A percentile compares a stretch with the other conserved stretches of the same genome.
These are phyloP conservation scores for Sebastiscus tertius DNA, from an alignment of 2,797 vertebrate genomes.

Conservation along the genomic window DNA sequence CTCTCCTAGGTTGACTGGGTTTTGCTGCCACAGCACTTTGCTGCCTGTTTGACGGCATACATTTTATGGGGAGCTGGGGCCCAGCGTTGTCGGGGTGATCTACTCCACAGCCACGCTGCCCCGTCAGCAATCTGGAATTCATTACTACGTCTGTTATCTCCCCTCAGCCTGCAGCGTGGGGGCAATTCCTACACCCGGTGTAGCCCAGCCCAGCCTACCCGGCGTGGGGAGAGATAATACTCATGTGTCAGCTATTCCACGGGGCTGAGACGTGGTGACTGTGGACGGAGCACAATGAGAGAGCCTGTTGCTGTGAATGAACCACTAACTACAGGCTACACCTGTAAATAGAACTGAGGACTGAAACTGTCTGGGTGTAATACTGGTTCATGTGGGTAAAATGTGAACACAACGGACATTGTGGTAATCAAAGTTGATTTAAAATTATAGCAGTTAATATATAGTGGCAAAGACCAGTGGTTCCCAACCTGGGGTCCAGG, in stretches of 20 bases:
- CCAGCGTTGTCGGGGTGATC: constrained; percentile 78
- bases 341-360: constrained; percentile 65
- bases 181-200: constrained; percentile 83
- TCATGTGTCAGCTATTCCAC: constrained; percentile 88
- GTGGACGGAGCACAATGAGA: constrained; percentile 64
- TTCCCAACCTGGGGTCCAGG: neutral
- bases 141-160: constrained; percentile 89
- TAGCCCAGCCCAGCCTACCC: constrained; percentile 77
- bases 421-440: constrained; percentile 19
- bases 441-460: constrained; percentile 7
- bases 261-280: constrained; percentile 69
- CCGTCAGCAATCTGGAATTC: constrained; percentile 91
- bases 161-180: constrained; percentile 80
- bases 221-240: constrained; percentile 72
- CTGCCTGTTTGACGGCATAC: constrained; percentile 73
- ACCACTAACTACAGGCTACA: constrained; percentile 72
- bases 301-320: constrained; percentile 70
- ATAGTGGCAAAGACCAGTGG: neutral
- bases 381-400: constrained; percentile 10
- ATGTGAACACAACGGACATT: constrained; percentile 19
- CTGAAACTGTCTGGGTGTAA: constrained; percentile 50
- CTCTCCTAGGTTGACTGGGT: constrained; percentile 68
- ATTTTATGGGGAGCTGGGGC: constrained; percentile 72
- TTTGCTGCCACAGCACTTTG: constrained; percentile 70
- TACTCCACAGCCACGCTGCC: constrained; percentile 67